A percentile compares a stretch with the other conserved stretches of the same genome.
phyloP scores from a whole-genome alignment of 2,113 vertebrate species.

The Craseonycteris thonglongyai region DNA sequence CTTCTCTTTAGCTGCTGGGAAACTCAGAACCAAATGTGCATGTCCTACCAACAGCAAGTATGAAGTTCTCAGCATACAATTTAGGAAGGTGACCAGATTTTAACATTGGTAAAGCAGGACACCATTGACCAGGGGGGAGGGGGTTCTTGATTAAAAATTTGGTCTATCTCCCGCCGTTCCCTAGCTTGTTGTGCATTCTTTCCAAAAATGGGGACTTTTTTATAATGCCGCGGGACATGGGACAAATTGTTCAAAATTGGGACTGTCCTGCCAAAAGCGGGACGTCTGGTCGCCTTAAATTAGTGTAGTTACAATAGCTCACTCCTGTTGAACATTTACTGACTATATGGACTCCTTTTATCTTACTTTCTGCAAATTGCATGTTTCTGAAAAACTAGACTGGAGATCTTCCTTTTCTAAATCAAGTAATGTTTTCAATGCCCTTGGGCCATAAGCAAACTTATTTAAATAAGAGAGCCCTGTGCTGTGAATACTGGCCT shows the following conservation, averaged over 20 bases:
- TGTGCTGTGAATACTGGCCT: not conserved
- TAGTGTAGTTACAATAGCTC: not conserved
- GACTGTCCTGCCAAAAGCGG: too few species aligned
- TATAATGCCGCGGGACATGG: too few species aligned
- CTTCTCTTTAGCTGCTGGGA: not conserved
- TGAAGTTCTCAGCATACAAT: not conserved
- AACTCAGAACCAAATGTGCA: not conserved
- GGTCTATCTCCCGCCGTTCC: too few species aligned
- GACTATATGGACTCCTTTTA: not conserved
- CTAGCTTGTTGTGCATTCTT: too few species aligned
- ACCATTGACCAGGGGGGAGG: too few species aligned
- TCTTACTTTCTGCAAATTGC: not conserved
- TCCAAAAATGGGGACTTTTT: too few species aligned
- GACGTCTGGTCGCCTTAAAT: too few species aligned
- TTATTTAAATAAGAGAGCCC: not conserved
- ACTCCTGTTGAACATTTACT: not conserved
- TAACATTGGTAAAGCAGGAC: too few species aligned
- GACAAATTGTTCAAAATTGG: too few species aligned
- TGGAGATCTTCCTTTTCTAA: not conserved
- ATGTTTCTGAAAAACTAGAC: not conserved
- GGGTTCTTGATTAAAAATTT: too few species aligned
- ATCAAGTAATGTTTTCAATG: not conserved
- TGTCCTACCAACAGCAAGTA: not conserved
- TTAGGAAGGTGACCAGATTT: too few species aligned
- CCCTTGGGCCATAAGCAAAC: not conserved